Evolutionary conservation across 2,797 vertebrate species (phyloP).

Genomic region (Halcyon chelicuti): DNA sequence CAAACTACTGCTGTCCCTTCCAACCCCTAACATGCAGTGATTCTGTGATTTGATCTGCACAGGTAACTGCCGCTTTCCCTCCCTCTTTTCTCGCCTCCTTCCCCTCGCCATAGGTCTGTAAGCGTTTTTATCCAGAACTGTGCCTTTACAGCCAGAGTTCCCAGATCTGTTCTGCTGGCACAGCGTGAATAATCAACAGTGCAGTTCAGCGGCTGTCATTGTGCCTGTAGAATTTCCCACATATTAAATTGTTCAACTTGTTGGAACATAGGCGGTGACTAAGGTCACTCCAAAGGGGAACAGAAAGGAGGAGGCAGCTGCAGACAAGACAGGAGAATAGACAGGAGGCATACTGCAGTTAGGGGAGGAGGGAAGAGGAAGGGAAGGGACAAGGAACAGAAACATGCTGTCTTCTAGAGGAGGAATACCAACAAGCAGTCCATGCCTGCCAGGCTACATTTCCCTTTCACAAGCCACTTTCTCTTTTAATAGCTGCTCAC

Average conservation of each 20-base stretch:
- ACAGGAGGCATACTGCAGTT: neutral
- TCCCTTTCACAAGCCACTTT: conserved; percentile 49
- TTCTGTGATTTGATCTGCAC: neutral
- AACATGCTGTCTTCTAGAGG: neutral
- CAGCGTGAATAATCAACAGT: conserved; percentile 44
- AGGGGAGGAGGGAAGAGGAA: neutral
- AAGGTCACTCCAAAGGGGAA: conserved; percentile 36
- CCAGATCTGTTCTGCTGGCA: conserved; percentile 6
- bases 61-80: neutral
- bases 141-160: conserved; percentile 13
- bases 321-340: neutral
- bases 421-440: conserved; percentile 19
- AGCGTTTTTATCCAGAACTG: conserved; percentile 1
- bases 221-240: conserved; percentile 53
- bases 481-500: conserved; percentile 61
- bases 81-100: neutral
- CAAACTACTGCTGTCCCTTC: neutral
- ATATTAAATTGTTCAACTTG: conserved; percentile 48
- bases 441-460: conserved; percentile 2
- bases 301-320: neutral
- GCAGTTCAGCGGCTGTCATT: neutral
- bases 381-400: conserved; percentile 14
- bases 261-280: neutral
- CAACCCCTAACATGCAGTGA: no score
- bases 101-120: neutral